These are phyloP conservation scores for Zoanthus sociatus DNA, from an alignment of 92 coral and sea anemone species.

Conservation along the genomic window DNA sequence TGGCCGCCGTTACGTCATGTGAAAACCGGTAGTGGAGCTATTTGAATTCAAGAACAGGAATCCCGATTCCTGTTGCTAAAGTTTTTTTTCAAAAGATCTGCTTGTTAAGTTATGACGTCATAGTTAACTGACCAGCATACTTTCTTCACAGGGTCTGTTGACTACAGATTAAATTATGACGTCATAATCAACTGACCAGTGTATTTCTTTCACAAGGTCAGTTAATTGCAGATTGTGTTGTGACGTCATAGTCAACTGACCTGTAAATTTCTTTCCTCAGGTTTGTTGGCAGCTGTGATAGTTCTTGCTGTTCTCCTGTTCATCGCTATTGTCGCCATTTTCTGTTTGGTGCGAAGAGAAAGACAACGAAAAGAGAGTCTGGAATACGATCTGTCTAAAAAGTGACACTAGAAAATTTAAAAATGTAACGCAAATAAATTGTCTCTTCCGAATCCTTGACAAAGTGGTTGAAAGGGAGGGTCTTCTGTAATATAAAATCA, in stretches of 20 bases:
- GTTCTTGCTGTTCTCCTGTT: neutral
- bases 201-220: neutral
- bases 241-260: too few species aligned
- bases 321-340: neutral
- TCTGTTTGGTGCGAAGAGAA: neutral
- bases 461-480: too few species aligned
- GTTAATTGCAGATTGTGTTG: neutral
- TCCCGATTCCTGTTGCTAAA: too few species aligned
- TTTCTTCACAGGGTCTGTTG: too few species aligned
- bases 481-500: too few species aligned
- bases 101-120: too few species aligned
- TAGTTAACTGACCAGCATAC: too few species aligned
- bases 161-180: neutral
- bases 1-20: too few species aligned
- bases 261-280: too few species aligned
- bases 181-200: neutral
- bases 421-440: too few species aligned
- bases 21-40: neutral
- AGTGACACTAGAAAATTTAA: neutral
- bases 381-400: neutral
- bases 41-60: neutral
- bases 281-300: neutral
- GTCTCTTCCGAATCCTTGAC: too few species aligned
- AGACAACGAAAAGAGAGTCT: neutral
- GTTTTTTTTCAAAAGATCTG: too few species aligned